Percentiles rank a stretch among this genome's conserved stretches.
These are phyloP conservation scores for Drosophila ficusphila DNA, from an alignment of 1,140 invertebrate species.

Conservation along the genomic window DNA sequence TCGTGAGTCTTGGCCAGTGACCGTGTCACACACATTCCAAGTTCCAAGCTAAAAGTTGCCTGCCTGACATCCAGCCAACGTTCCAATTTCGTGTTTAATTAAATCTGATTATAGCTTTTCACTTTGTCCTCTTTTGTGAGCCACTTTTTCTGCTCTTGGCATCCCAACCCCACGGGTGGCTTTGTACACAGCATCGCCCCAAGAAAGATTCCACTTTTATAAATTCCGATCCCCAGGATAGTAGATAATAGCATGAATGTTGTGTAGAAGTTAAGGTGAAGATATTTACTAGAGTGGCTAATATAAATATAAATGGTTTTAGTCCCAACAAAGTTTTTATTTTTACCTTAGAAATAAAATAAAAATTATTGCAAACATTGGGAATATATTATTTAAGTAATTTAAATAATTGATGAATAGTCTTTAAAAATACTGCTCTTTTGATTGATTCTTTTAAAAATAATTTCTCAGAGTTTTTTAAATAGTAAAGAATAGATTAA, in stretches of 20 bases:
- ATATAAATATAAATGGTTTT: too few relatives aligned
- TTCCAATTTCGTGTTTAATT: constrained; percentile 80
- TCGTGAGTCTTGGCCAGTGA: constrained; percentile 35
- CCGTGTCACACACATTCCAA: constrained; percentile 63
- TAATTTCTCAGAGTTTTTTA: too few relatives aligned
- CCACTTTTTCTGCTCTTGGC: constrained; percentile 32
- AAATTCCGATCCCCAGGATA: constrained; percentile 16
- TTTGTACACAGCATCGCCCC: not conserved
- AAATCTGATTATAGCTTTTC: constrained; percentile 81
- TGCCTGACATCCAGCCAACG: constrained; percentile 53
- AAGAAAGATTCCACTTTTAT: constrained; percentile 17
- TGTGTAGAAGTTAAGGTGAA: not conserved
- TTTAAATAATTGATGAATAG: too few relatives aligned
- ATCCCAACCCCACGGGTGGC: constrained; percentile 30
- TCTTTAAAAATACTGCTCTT: too few relatives aligned
- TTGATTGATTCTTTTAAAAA: too few relatives aligned
- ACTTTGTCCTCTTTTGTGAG: constrained; percentile 43
- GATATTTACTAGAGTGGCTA: too few relatives aligned
- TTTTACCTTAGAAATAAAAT: too few relatives aligned
- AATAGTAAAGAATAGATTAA: too few relatives aligned
- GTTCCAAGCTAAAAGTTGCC: too few relatives aligned
- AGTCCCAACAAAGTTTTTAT: too few relatives aligned
- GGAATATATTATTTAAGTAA: too few relatives aligned
- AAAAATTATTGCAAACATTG: too few relatives aligned
- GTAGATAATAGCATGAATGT: not conserved